Evolutionary conservation across 2,797 vertebrate genomes (phyloP).

Genomic region (Choloepus didactylus): DNA sequence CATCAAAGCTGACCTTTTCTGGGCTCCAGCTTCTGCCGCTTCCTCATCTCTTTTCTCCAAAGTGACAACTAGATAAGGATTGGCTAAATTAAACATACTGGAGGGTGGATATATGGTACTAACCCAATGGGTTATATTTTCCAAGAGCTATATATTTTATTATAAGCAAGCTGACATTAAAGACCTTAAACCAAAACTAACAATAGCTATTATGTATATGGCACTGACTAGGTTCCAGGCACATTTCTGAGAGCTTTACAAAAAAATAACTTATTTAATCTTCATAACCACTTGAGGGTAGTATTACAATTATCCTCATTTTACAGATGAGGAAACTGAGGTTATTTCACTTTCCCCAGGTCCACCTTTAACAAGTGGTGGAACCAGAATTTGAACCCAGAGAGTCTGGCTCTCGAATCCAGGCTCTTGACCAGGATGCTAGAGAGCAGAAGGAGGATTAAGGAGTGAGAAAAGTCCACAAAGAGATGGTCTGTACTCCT

Average conservation of each 20-base stretch:
- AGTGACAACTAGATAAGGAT: background rate
- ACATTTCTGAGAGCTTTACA: background rate
- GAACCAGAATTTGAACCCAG: background rate
- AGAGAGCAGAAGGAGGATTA: background rate
- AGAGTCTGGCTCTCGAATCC: background rate
- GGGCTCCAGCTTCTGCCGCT: background rate
- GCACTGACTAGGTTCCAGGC: background rate
- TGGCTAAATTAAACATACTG: background rate
- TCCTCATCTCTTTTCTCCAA: background rate
- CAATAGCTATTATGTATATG: background rate
- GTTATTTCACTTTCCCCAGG: background rate
- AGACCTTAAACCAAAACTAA: background rate
- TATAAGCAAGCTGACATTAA: background rate
- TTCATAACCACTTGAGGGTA: background rate
- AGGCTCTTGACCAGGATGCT: background rate
- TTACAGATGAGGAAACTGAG: background rate
- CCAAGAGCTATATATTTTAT: background rate
- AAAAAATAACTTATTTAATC: background rate
- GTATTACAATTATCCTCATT: background rate
- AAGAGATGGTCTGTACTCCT: background rate
- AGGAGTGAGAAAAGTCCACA: background rate
- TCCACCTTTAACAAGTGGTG: background rate
- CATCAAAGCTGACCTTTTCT: too few species aligned
- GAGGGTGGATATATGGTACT: background rate
- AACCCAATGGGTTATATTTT: background rate